Conservation (phyloP, 1,140 invertebrate genomes). For the Sitobion miscanthi region DNA sequence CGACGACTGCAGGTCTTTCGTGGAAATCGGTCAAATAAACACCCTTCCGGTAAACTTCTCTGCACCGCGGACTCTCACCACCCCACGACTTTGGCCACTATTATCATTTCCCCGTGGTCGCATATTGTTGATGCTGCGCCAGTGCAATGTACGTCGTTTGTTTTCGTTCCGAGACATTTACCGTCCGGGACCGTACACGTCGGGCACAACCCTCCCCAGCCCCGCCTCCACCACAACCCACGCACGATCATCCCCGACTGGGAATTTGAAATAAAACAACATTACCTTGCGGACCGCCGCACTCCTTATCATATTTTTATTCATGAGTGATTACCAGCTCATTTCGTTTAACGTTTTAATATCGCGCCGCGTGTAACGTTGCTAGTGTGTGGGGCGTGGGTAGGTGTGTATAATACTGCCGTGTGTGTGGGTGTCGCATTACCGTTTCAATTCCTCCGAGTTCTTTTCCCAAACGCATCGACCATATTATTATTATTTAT, state of each 20-base stretch:
- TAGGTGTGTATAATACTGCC: neutral
- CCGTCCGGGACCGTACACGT: neutral
- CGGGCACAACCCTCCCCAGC: too few relatives aligned
- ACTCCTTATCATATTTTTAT: slow-evolving; percentile 28
- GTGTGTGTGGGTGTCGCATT: neutral
- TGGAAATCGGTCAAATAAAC: slow-evolving; percentile 35
- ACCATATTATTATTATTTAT: neutral
- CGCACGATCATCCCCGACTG: neutral
- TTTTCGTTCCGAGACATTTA: slow-evolving; percentile 41
- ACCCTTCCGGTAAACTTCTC: neutral
- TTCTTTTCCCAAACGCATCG: neutral
- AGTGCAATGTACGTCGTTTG: neutral
- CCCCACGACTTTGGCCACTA: neutral
- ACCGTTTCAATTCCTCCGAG: slow-evolving; percentile 17
- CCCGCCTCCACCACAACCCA: too few relatives aligned
- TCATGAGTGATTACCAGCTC: slow-evolving; percentile 16
- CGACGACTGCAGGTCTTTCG: neutral
- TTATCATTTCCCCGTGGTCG: neutral
- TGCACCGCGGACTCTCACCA: neutral
- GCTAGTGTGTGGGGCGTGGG: neutral
- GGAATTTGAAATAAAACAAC: slow-evolving; percentile 16
- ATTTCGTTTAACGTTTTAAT: slow-evolving; percentile 29
- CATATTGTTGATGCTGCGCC: slow-evolving; percentile 34
- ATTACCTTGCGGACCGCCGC: neutral
- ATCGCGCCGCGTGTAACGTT: neutral